These are phyloP conservation scores for Drosophila kuntzei DNA, from an alignment of 2,888 invertebrate species.

Conservation along the genomic window DNA sequence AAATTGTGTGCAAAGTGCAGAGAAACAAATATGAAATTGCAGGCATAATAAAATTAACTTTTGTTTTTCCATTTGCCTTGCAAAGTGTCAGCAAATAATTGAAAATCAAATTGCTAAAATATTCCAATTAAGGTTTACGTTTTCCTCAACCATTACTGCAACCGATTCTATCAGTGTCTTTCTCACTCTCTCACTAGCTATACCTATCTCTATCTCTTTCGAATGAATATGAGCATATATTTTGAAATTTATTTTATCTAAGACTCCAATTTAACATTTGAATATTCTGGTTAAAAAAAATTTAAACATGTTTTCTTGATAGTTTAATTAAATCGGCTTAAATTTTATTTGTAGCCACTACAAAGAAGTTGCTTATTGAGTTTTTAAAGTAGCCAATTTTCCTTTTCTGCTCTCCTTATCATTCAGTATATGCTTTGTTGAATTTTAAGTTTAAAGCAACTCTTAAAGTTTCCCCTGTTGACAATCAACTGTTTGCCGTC, in stretches of 20 bases:
- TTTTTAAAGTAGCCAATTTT: too few relatives aligned
- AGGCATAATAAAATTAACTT: conserved; percentile 66
- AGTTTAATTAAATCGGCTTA: background rate
- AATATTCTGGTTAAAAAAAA: background rate
- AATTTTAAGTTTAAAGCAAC: conserved; percentile 20
- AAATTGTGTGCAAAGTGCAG: conserved; percentile 68
- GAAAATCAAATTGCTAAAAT: conserved; percentile 57
- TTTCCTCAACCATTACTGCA: background rate
- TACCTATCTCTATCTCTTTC: background rate
- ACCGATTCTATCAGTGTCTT: background rate
- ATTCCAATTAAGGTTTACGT: conserved; percentile 30
- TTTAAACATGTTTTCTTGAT: background rate
- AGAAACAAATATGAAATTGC: conserved; percentile 62
- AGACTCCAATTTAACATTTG: background rate
- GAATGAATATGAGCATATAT: background rate
- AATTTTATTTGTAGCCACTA: background rate
- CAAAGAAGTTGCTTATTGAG: background rate
- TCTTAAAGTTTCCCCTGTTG: conserved; percentile 19
- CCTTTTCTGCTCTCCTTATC: background rate
- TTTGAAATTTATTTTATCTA: background rate
- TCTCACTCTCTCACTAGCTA: background rate
- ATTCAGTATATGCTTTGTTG: background rate
- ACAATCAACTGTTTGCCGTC: conserved; percentile 42
- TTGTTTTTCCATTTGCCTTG: conserved; percentile 40
- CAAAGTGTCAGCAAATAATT: conserved; percentile 65